Conservation (phyloP, 2,113 vertebrate species). For the Sterrhoptilus dennistouni region DNA sequence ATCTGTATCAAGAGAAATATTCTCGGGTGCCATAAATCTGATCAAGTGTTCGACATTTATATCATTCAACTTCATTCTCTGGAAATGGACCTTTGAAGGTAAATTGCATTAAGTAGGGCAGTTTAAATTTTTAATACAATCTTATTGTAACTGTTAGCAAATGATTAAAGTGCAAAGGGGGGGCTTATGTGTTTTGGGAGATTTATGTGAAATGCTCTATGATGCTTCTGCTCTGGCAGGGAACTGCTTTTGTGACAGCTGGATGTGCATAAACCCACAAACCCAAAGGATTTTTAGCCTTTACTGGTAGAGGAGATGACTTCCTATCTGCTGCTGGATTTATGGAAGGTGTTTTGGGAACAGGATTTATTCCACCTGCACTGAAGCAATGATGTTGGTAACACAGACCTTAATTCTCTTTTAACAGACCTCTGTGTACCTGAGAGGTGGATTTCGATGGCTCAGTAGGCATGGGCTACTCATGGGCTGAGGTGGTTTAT, state of each 20-base stretch:
- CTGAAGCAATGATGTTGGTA: background rate
- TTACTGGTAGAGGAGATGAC: too few relatives aligned
- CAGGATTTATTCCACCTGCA: background rate
- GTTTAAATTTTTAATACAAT: constrained; percentile 91
- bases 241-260: background rate
- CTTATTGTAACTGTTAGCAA: constrained; percentile 92
- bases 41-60: constrained; percentile 76
- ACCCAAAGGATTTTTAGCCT: background rate
- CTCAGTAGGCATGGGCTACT: background rate
- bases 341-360: background rate
- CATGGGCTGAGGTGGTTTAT: background rate
- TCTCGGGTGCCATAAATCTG: constrained; percentile 84
- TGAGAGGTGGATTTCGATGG: background rate
- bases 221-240: background rate
- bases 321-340: background rate
- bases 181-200: constrained; percentile 60
- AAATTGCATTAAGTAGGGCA: constrained; percentile 85
- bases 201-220: constrained; percentile 49
- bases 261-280: background rate
- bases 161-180: constrained; percentile 79
- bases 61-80: constrained; percentile 80
- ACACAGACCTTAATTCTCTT: background rate
- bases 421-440: background rate
- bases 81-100: constrained; percentile 88
- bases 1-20: constrained; percentile 69